These are phyloP conservation scores for Drosophila setosimentum DNA, from an alignment of 2,888 invertebrate species.

Conservation along the genomic window DNA sequence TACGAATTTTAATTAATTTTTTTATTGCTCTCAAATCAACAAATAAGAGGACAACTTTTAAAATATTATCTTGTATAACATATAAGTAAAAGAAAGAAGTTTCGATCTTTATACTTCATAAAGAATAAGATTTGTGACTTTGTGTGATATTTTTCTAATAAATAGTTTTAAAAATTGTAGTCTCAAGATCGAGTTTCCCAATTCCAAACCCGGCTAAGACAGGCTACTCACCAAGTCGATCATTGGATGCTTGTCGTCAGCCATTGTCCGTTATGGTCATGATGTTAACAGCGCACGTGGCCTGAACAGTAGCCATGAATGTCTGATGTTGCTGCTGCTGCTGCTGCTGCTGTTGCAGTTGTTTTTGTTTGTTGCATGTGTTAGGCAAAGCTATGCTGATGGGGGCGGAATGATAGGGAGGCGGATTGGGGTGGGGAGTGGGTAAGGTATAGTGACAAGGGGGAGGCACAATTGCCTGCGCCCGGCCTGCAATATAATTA, in stretches of 20 bases:
- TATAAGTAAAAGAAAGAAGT: not conserved
- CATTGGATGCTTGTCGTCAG: not conserved
- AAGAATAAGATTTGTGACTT: not conserved
- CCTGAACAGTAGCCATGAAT: slow-evolving; percentile 52
- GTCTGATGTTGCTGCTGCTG: slow-evolving; percentile 49
- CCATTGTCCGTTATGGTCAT: slow-evolving; percentile 24
- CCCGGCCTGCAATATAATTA: slow-evolving; percentile 72
- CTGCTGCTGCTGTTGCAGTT: slow-evolving; percentile 41
- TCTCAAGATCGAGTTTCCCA: not conserved
- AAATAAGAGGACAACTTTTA: not conserved
- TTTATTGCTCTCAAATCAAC: not conserved
- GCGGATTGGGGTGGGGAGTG: not conserved
- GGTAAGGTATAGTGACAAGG: not conserved
- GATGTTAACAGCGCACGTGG: slow-evolving; percentile 66
- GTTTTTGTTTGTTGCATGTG: slow-evolving; percentile 54
- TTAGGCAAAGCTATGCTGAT: slow-evolving; percentile 63
- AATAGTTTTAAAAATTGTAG: not conserved
- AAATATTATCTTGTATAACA: not conserved
- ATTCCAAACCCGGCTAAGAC: not conserved
- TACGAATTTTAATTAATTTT: not conserved
- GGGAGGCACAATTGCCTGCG: slow-evolving; percentile 47
- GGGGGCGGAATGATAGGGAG: slow-evolving; percentile 27
- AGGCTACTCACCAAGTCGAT: slow-evolving; percentile 29
- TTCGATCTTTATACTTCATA: not conserved
- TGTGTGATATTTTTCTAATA: not conserved